phyloP scores from a whole-genome alignment of 2,797 vertebrate species.

The Hyperoplus lanceolatus region DNA sequence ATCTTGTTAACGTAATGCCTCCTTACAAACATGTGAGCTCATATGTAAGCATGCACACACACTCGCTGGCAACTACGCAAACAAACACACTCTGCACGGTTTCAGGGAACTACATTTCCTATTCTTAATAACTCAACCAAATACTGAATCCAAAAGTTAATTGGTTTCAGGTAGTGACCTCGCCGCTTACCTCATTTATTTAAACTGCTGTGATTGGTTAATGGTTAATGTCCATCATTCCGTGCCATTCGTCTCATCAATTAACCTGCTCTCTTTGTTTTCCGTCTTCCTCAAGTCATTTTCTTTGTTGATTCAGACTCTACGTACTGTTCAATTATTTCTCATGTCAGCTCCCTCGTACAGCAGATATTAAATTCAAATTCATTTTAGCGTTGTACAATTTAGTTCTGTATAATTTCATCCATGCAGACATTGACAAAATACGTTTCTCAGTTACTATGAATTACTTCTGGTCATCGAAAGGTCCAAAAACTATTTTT shows the following conservation, averaged over 20 bases:
- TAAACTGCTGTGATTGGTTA: slow-evolving; percentile 45
- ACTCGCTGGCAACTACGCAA: slow-evolving; percentile 4
- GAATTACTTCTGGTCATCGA: too few relatives aligned
- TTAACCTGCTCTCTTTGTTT: slow-evolving; percentile 47
- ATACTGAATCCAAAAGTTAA: slow-evolving; percentile 36
- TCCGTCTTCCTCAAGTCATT: neutral
- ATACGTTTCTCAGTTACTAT: too few relatives aligned
- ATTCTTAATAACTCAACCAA: slow-evolving; percentile 51
- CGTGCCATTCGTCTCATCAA: slow-evolving; percentile 38
- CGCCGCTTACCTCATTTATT: slow-evolving; percentile 45
- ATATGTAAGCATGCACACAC: neutral
- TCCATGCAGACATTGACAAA: too few relatives aligned
- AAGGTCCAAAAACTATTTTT: too few relatives aligned
- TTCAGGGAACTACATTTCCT: slow-evolving; percentile 18
- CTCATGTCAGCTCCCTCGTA: slow-evolving; percentile 19
- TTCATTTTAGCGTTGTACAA: too few relatives aligned
- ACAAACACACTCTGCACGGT: slow-evolving; percentile 6
- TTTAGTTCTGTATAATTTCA: too few relatives aligned
- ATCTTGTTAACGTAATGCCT: slow-evolving; percentile 5
- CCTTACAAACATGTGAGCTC: slow-evolving; percentile 34
- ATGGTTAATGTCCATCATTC: slow-evolving; percentile 46
- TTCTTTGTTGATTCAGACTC: slow-evolving; percentile 21
- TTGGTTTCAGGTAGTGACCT: slow-evolving; percentile 63
- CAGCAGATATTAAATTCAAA: neutral
- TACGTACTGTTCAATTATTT: slow-evolving; percentile 3